Evolutionary conservation across 2,888 invertebrate species (phyloP).

Genomic region (Acleris sparsana): DNA sequence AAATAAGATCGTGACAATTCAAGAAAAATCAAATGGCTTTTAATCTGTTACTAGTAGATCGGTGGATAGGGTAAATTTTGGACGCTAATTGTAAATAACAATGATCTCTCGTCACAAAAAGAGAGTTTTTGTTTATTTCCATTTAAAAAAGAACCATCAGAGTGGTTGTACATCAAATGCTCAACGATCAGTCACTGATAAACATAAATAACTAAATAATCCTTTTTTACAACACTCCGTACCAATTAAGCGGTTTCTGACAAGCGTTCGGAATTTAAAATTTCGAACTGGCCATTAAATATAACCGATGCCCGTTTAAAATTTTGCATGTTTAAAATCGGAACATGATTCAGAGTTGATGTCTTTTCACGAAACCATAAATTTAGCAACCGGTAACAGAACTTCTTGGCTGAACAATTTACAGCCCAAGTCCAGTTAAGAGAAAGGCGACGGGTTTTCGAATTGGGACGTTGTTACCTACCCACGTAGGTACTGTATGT

Average conservation of each 20-base stretch:
- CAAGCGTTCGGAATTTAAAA: slow-evolving; percentile 1
- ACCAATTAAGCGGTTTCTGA: slow-evolving; percentile 2
- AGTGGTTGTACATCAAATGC: not conserved
- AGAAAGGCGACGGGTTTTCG: slow-evolving; percentile 41
- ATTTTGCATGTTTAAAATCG: slow-evolving; percentile 26
- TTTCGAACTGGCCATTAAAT: not conserved
- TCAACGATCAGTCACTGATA: slow-evolving; percentile 37
- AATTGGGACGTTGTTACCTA: slow-evolving; percentile 29
- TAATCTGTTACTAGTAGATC: no score
- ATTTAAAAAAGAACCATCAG: not conserved
- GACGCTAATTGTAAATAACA: no score
- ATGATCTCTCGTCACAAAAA: no score
- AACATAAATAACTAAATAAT: slow-evolving; percentile 1
- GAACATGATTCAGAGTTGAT: slow-evolving; percentile 28
- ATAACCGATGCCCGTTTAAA: not conserved
- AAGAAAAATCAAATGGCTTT: no score
- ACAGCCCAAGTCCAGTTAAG: slow-evolving; percentile 40
- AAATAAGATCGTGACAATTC: no score
- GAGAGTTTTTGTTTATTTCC: not conserved
- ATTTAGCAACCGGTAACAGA: slow-evolving; percentile 44
- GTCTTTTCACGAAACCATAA: slow-evolving; percentile 41
- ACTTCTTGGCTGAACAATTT: slow-evolving; percentile 39
- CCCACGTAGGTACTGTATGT: slow-evolving; percentile 7
- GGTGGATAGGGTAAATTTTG: no score
- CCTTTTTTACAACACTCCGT: not conserved